Evolutionary conservation across 2,888 invertebrate genomes (phyloP).

Genomic region (Morpho helenor): DNA sequence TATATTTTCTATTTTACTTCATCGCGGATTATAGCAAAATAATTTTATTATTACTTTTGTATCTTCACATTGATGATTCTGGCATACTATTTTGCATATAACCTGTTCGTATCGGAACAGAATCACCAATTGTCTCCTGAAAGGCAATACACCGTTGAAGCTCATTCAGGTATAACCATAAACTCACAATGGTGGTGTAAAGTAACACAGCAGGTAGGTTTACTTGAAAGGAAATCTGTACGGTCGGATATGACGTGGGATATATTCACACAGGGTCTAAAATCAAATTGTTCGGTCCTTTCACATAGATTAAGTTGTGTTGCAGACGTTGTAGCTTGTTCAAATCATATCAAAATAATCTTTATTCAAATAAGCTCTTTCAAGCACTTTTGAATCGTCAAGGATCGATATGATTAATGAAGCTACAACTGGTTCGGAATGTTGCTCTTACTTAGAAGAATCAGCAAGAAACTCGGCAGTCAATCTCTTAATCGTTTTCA

Average conservation of each 20-base stretch:
- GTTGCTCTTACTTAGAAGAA: too few relatives aligned
- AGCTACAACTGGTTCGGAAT: too few relatives aligned
- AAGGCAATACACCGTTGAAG: slow-evolving; percentile 16
- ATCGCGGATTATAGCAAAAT: too few relatives aligned
- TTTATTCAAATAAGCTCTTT: too few relatives aligned
- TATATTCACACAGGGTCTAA: slow-evolving; percentile 46
- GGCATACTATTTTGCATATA: background rate
- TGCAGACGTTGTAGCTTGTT: background rate
- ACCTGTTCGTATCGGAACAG: background rate
- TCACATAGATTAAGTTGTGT: slow-evolving; percentile 35
- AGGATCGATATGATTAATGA: too few relatives aligned
- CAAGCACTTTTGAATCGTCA: too few relatives aligned
- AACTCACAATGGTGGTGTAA: slow-evolving; percentile 18
- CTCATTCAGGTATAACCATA: slow-evolving; percentile 19
- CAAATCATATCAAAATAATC: too few relatives aligned
- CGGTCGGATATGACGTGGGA: slow-evolving; percentile 45
- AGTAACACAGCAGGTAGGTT: slow-evolving; percentile 27
- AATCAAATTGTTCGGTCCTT: slow-evolving; percentile 42
- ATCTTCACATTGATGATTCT: too few relatives aligned
- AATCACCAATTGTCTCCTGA: background rate
- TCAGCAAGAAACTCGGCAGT: too few relatives aligned
- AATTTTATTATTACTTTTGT: too few relatives aligned
- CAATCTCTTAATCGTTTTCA: too few relatives aligned
- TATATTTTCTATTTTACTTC: too few relatives aligned
- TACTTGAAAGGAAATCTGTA: slow-evolving; percentile 50